A percentile compares a stretch with the other conserved stretches of the same genome.
These are phyloP conservation scores for Bergia sp. DNA, from an alignment of 92 coral and sea anemone genomes.

Conservation along the genomic window DNA sequence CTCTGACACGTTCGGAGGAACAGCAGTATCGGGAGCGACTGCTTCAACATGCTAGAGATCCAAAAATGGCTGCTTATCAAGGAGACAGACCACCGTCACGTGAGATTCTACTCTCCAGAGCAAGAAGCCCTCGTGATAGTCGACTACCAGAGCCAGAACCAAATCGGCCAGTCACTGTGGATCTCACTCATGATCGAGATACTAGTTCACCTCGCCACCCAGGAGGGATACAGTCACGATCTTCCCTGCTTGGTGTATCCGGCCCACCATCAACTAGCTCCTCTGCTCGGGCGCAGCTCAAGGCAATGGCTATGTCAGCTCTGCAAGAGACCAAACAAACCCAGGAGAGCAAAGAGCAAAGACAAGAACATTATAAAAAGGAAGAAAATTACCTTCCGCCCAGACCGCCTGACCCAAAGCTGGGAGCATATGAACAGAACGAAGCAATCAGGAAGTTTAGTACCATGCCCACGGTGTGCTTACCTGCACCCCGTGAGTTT, in stretches of 20 bases:
- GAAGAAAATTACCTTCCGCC: constrained; percentile 66
- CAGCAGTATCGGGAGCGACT: constrained; percentile 50
- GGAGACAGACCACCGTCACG: constrained; percentile 34
- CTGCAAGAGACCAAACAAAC: constrained; percentile 57
- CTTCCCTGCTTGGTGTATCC: constrained; percentile 35
- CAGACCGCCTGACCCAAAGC: constrained; percentile 88
- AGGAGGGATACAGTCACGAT: constrained; percentile 32
- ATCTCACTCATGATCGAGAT: constrained; percentile 70
- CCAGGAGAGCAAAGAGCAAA: constrained; percentile 58
- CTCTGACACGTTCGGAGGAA: constrained; percentile 39
- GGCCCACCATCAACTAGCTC: constrained; percentile 32
- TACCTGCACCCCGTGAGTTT: constrained; percentile 70
- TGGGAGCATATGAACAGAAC: constrained; percentile 73
- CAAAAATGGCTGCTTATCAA: constrained; percentile 12
- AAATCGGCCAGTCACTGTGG: constrained; percentile 68
- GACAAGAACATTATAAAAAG: constrained; percentile 43
- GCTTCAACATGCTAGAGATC: constrained; percentile 39
- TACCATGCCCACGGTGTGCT: constrained; percentile 59
- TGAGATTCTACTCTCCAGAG: background rate
- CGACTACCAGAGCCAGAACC: constrained; percentile 49
- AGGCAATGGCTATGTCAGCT: constrained; percentile 76
- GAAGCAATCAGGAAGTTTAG: constrained; percentile 91
- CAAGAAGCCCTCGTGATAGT: constrained; percentile 33
- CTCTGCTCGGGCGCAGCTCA: constrained; percentile 88
- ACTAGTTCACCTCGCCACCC: constrained; percentile 38